A percentile compares a stretch with the other conserved stretches of the same genome.
phyloP scores from a whole-genome alignment of 2,888 invertebrate genomes.

The Nephrotoma guestfalica region DNA sequence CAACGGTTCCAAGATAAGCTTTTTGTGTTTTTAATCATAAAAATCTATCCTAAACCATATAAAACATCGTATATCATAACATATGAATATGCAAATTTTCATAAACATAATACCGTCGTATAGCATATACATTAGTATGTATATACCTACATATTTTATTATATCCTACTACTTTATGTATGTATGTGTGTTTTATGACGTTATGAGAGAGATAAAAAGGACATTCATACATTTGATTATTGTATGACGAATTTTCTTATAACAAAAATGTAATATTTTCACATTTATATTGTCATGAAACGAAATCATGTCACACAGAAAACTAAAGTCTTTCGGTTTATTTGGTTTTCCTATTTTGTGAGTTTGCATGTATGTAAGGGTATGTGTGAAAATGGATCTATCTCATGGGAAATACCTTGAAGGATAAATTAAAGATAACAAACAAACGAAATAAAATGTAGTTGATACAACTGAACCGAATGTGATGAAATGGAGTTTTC shows the following conservation, averaged over 20 bases:
- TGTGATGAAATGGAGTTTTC: neutral
- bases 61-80: neutral
- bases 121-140: neutral
- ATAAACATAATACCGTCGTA: neutral
- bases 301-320: neutral
- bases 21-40: neutral
- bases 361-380: neutral
- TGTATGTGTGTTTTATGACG: neutral
- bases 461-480: neutral
- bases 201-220: neutral
- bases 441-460: neutral
- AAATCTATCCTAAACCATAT: neutral
- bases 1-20: neutral
- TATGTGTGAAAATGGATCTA: neutral
- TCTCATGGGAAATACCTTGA: neutral
- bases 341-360: neutral
- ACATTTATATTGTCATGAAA: neutral
- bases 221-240: neutral
- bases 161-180: neutral
- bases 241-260: neutral
- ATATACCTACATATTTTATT: neutral
- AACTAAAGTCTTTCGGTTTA: neutral
- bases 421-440: neutral
- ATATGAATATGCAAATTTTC: neutral
- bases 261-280: neutral